These are phyloP conservation scores for Alexandromys fortis DNA, from an alignment of 2,113 vertebrate species.

Conservation along the genomic window DNA sequence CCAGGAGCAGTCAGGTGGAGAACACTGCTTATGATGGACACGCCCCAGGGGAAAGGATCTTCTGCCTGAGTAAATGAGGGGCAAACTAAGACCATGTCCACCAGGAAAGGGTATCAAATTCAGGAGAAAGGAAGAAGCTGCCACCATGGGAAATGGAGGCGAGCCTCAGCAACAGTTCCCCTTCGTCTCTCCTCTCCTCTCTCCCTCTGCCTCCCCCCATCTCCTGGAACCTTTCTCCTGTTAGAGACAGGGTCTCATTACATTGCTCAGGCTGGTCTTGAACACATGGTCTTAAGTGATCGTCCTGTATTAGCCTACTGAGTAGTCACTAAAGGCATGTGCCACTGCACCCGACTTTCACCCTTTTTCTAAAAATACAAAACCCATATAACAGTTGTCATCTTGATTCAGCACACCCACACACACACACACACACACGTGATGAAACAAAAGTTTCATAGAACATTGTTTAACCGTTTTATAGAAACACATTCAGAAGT, in stretches of 20 bases:
- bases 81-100: conserved; percentile 38
- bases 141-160: background rate
- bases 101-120: conserved; percentile 8
- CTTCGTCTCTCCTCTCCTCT: background rate
- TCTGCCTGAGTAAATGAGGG: conserved; percentile 29
- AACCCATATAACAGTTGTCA: background rate
- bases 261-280: background rate
- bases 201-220: background rate
- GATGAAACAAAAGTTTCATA: background rate
- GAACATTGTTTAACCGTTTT: background rate
- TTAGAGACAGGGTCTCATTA: background rate
- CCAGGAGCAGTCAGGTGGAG: background rate
- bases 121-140: background rate
- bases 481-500: background rate
- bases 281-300: background rate
- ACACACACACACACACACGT: background rate
- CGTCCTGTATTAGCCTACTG: background rate
- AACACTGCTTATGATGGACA: conserved; percentile 23
- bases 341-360: background rate
- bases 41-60: conserved; percentile 22
- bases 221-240: background rate
- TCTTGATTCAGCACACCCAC: background rate
- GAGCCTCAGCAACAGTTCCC: background rate
- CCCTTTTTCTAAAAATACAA: background rate
- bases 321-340: background rate